Evolutionary conservation across 2,113 vertebrate genomes (phyloP).

Genomic region (Anarhynchus alexandrinus): DNA sequence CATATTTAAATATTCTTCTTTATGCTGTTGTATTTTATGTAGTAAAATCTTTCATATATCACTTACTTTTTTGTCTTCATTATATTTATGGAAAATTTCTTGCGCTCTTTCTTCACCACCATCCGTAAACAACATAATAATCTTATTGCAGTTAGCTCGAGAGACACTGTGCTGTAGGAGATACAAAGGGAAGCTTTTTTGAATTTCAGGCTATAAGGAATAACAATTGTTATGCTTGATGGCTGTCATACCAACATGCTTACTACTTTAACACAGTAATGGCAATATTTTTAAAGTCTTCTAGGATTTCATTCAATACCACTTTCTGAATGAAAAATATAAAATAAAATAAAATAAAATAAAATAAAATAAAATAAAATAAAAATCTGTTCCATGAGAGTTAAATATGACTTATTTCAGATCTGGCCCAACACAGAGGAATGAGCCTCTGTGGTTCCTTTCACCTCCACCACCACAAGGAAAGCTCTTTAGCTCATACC

Average conservation of each 20-base stretch:
- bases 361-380: neutral
- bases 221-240: neutral
- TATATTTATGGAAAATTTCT: conserved; percentile 91
- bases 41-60: neutral
- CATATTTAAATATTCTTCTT: neutral
- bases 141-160: conserved; percentile 98
- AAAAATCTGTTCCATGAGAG: neutral
- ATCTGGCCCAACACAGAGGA: neutral
- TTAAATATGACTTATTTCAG: neutral
- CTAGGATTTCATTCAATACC: neutral
- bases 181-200: neutral
- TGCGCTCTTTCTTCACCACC: conserved; percentile 95
- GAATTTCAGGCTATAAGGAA: neutral
- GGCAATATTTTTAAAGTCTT: neutral
- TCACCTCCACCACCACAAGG: neutral
- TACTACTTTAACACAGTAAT: neutral
- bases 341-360: neutral
- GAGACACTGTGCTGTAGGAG: conserved; percentile 85
- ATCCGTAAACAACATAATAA: conserved; percentile 98
- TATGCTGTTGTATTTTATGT: neutral
- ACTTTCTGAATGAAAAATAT: neutral
- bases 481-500: neutral
- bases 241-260: neutral
- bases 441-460: neutral
- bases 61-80: conserved; percentile 90